phyloP scores from a whole-genome alignment of 1,140 invertebrate species.

The Rhopalosiphum maidis region DNA sequence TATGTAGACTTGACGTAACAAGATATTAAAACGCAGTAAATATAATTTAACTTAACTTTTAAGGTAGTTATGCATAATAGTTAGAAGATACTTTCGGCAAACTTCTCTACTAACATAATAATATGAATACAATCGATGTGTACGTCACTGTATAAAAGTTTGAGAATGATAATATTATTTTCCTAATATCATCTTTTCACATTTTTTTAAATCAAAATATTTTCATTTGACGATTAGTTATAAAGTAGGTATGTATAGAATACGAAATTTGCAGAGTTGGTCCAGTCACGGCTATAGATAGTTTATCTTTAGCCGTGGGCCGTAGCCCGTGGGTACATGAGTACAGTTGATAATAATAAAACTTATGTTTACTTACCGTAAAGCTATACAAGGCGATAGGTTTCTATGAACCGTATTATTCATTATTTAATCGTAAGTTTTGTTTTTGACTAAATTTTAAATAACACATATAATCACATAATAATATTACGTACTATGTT shows the following conservation, averaged over 20 bases:
- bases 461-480: neutral
- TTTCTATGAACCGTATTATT: neutral
- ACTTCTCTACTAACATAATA: neutral
- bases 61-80: neutral
- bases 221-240: neutral
- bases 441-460: neutral
- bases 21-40: neutral
- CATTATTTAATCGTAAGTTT: neutral
- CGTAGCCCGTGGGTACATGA: no score
- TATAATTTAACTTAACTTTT: neutral
- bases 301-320: no score
- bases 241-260: neutral
- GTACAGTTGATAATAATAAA: neutral
- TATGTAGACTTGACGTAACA: neutral
- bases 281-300: no score
- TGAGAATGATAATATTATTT: neutral
- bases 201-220: neutral
- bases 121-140: neutral
- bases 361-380: neutral
- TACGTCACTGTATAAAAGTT: neutral
- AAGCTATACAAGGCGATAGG: neutral
- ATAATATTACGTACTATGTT: neutral
- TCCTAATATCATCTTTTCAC: neutral
- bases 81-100: neutral
- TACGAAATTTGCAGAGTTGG: neutral